Percentiles rank a stretch among this genome's conserved stretches.
These are phyloP conservation scores for Scaptomyza montana DNA, from an alignment of 1,140 invertebrate species.

Conservation along the genomic window DNA sequence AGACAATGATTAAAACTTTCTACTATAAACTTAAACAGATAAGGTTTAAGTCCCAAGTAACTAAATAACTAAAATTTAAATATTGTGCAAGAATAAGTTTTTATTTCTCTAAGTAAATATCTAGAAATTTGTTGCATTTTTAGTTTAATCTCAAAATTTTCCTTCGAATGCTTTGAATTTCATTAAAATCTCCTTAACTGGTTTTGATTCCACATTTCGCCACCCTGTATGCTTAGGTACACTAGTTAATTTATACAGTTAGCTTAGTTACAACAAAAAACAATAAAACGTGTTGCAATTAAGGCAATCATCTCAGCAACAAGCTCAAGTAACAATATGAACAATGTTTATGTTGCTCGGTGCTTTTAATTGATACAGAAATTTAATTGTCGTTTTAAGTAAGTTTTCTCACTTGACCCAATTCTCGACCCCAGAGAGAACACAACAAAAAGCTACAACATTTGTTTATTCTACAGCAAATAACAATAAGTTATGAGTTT, in stretches of 20 bases:
- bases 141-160: too few species aligned
- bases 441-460: conserved; percentile 6
- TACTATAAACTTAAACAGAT: too few species aligned
- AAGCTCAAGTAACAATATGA: conserved; percentile 57
- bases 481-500: conserved; percentile 7
- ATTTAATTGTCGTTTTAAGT: conserved; percentile 40
- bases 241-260: conserved; percentile 56
- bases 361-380: conserved; percentile 66
- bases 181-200: background rate
- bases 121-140: too few species aligned
- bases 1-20: too few species aligned
- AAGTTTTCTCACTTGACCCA: conserved; percentile 75
- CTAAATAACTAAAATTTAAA: too few species aligned
- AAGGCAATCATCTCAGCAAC: conserved; percentile 52
- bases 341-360: conserved; percentile 66
- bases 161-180: too few species aligned
- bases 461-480: background rate
- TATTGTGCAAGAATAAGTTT: too few species aligned
- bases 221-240: conserved; percentile 59
- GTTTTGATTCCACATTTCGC: background rate
- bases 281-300: conserved; percentile 64
- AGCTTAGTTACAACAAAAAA: conserved; percentile 30
- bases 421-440: conserved; percentile 56
- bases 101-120: too few species aligned
- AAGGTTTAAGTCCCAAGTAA: too few species aligned